These are phyloP conservation scores for Lophius piscatorius DNA, from an alignment of 2,113 vertebrate genomes.

Conservation along the genomic window DNA sequence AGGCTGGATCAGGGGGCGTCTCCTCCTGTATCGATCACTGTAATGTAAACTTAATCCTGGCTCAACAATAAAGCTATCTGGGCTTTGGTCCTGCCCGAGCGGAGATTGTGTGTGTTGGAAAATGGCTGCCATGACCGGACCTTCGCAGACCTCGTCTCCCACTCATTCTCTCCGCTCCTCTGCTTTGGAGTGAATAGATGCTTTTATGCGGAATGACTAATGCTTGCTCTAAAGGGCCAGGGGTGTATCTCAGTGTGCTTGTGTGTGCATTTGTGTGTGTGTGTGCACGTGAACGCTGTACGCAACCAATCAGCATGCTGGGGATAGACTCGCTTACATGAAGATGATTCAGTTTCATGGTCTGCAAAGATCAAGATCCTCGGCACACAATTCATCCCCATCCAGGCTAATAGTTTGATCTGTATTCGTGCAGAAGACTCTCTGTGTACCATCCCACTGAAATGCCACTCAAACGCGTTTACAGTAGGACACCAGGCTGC, in stretches of 20 bases:
- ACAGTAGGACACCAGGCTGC: too few relatives aligned
- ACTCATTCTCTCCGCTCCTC: slow-evolving; percentile 59
- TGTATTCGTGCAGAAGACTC: slow-evolving; percentile 43
- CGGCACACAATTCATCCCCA: slow-evolving; percentile 44
- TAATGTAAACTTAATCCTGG: slow-evolving; percentile 45
- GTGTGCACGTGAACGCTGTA: slow-evolving; percentile 17
- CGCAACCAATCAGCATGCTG: slow-evolving; percentile 47
- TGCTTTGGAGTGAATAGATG: slow-evolving; percentile 69
- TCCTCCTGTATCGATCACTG: slow-evolving; percentile 51
- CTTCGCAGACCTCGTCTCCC: slow-evolving; percentile 63
- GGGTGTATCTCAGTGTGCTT: slow-evolving; percentile 58
- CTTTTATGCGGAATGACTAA: slow-evolving; percentile 80
- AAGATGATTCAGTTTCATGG: slow-evolving; percentile 70
- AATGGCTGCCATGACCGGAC: slow-evolving; percentile 66
- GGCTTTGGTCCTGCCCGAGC: slow-evolving; percentile 23
- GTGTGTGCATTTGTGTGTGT: slow-evolving; percentile 16
- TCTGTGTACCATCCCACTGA: slow-evolving; percentile 4
- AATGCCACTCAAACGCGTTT: slow-evolving; percentile 24
- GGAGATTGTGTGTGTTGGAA: slow-evolving; percentile 34
- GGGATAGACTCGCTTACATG: slow-evolving; percentile 53
- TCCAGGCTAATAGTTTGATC: slow-evolving; percentile 52
- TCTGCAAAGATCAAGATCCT: slow-evolving; percentile 50
- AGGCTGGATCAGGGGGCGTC: slow-evolving; percentile 44
- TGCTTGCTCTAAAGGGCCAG: slow-evolving; percentile 62
- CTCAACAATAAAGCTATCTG: slow-evolving; percentile 23